These are phyloP conservation scores for Neodiprion lecontei DNA, from an alignment of 1,140 invertebrate genomes.

Conservation along the genomic window DNA sequence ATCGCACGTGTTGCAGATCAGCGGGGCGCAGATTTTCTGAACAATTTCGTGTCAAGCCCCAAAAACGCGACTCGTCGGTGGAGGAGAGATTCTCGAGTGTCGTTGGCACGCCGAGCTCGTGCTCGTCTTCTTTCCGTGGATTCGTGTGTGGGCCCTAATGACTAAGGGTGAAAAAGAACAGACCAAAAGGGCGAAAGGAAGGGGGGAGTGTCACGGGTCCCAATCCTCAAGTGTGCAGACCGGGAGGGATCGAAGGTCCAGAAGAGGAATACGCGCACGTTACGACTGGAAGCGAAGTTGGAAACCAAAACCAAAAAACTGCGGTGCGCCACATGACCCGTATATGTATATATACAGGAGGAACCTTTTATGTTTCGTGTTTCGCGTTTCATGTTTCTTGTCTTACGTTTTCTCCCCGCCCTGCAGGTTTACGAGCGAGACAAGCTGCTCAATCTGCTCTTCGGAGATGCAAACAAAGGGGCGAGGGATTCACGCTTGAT, in stretches of 20 bases:
- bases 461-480: no score
- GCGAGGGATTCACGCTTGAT: no score
- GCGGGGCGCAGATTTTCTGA: not conserved
- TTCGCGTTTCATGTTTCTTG: constrained; percentile 8
- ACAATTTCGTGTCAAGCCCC: not conserved
- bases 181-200: not conserved
- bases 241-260: not conserved
- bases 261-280: not conserved
- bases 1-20: no score
- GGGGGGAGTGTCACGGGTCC: not conserved
- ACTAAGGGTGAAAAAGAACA: constrained; percentile 3
- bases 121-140: not conserved
- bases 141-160: constrained; percentile 8
- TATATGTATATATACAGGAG: not conserved
- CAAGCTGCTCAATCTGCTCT: not conserved
- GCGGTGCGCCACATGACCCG: constrained; percentile 9
- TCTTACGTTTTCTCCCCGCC: not conserved
- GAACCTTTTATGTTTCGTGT: constrained; percentile 14
- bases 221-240: not conserved
- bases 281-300: not conserved
- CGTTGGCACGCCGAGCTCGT: not conserved
- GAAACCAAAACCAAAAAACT: constrained; percentile 4
- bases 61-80: no score
- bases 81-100: not conserved
- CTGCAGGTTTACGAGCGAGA: not conserved